A percentile compares a stretch with the other conserved stretches of the same genome.
Evolutionary conservation across 2,113 vertebrate genomes (phyloP).

Genomic region (Bubalus kerabau): DNA sequence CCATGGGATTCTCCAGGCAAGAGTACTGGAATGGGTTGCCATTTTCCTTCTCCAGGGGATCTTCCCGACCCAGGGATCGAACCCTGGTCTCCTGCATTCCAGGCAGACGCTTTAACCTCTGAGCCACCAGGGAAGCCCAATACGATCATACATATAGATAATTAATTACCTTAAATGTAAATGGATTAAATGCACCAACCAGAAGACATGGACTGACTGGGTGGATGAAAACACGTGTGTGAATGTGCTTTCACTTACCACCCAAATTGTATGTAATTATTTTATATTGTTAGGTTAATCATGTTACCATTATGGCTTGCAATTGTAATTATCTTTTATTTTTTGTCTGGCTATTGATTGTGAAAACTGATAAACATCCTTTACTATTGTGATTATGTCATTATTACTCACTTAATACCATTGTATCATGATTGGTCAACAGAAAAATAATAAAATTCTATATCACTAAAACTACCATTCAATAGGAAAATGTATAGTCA

Average conservation of each 20-base stretch:
- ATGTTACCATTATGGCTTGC: neutral
- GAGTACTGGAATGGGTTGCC: too few relatives aligned
- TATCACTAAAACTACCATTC: neutral
- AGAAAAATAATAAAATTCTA: neutral
- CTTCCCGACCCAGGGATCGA: accelerated
- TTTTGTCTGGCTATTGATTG: neutral
- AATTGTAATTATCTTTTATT: neutral
- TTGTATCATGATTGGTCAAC: neutral
- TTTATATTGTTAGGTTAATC: neutral
- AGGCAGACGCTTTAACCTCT: too few relatives aligned
- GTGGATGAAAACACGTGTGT: neutral
- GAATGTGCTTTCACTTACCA: neutral
- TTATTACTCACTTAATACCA: neutral
- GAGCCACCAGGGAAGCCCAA: too few relatives aligned
- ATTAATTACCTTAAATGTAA: neutral
- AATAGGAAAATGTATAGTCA: neutral
- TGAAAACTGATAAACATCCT: neutral
- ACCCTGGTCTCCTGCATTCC: too few relatives aligned
- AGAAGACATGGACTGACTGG: neutral
- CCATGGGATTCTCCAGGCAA: too few relatives aligned
- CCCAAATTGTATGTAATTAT: neutral
- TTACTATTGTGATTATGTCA: neutral
- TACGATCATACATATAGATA: neutral
- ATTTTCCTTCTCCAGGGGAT: too few relatives aligned
- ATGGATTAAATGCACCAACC: neutral